Evolutionary conservation across 1,140 invertebrate genomes (phyloP), one percentile per base, ranked within the genome.

Genomic region (Cheumatopsyche charites): DNA sequence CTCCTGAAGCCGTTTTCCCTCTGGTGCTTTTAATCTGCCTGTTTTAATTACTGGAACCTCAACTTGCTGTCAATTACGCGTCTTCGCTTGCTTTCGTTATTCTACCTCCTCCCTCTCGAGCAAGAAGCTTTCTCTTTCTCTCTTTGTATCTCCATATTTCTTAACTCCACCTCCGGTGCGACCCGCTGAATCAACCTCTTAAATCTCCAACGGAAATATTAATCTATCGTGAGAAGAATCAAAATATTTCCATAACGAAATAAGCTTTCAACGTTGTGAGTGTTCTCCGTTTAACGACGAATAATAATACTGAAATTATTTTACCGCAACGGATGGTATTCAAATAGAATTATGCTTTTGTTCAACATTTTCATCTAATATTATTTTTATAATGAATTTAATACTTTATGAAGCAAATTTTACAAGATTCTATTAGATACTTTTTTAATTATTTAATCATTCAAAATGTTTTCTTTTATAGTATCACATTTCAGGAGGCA

Each of bases 11-110:
- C 55, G 21, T 58, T 19, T 58, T 26, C 23, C 55, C 55, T 58
- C 23, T n/a, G 55, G 55, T 58, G 55, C 55, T 73, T 73, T 73
- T 75, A 75, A 75, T 75, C 74, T 70, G 72, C 69, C 74, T 55
- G 74, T 75, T 75, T 75, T 75, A 75, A 75, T 75, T 75, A 75
- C 71, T 73, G 69, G 55, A 70, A 73, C 72, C 74, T 71, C 74
- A 71, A 71, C 72, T 70, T 71, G 58, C 68, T 73, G 74, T 75
- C 74, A 75, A 75, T 75, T 75, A 71, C 41, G 65, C 74, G 69
- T 65, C 71, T 69, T 65, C 52, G 66, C 61, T 19, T 17, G 70
- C 42, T 55, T n/a, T 29, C 74, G 17, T 71, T 65, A 65, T 68
- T 75, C 70, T 75, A 71, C 65, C 71, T 70, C 66, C 62, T 67